Percentiles rank a stretch among this genome's conserved stretches.
phyloP scores from a whole-genome alignment of 2,113 vertebrate genomes.

The Tringa solitaria region DNA sequence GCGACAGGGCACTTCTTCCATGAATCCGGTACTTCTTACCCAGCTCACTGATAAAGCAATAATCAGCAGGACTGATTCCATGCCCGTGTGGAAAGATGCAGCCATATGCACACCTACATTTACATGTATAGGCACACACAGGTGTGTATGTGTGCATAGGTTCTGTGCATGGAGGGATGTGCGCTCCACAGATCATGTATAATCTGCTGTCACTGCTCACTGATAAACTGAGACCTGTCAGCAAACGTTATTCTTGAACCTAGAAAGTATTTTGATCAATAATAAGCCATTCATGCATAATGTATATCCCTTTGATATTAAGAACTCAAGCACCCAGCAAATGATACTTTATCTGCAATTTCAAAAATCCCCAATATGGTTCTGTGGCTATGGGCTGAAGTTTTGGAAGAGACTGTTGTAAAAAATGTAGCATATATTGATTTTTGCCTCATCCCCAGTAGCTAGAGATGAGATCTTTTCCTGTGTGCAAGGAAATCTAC shows the following conservation, averaged over 20 bases:
- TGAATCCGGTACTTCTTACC: neutral
- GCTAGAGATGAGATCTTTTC: neutral
- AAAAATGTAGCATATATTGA: neutral
- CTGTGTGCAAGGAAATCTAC: neutral
- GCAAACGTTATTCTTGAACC: neutral
- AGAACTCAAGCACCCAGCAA: neutral
- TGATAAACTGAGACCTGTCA: neutral
- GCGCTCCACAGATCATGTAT: neutral
- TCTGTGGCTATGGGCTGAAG: neutral
- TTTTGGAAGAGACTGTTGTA: neutral
- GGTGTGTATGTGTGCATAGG: neutral
- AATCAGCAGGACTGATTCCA: neutral
- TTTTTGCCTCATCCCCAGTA: neutral
- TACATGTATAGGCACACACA: too few species aligned
- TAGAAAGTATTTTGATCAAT: neutral
- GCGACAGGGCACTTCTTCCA: neutral
- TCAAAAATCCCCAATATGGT: neutral
- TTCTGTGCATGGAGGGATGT: neutral
- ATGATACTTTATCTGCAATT: neutral
- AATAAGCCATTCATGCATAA: neutral
- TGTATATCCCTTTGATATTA: neutral
- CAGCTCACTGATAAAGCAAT: neutral
- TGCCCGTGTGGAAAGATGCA: neutral
- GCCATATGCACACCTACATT: fast-evolving
- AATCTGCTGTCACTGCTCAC: neutral